Evolutionary conservation across 1,140 invertebrate species (phyloP).

Genomic region (Diachasmimorpha longicaudata): DNA sequence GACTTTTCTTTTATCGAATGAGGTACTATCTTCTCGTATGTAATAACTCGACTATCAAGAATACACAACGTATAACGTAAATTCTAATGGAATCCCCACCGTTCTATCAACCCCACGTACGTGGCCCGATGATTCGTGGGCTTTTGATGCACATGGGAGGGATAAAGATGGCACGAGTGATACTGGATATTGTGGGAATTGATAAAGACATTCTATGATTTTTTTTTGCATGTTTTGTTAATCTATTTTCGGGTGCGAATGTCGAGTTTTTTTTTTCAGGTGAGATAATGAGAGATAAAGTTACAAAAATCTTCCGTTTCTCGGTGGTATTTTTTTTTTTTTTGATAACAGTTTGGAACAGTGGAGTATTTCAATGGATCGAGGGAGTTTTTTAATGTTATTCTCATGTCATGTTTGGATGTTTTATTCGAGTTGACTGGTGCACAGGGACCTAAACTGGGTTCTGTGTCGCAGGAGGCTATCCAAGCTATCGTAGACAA

Average conservation of each 20-base stretch:
- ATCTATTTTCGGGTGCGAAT: neutral
- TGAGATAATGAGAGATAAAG: conserved; percentile 1
- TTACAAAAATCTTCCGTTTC: neutral
- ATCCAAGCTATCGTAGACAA: conserved; percentile 19
- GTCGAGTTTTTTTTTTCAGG: neutral
- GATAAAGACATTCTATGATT: neutral
- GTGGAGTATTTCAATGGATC: neutral
- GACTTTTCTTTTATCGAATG: neutral
- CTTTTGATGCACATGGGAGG: neutral
- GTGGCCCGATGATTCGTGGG: neutral
- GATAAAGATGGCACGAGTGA: neutral
- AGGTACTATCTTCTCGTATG: neutral
- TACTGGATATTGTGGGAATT: neutral
- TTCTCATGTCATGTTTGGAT: neutral
- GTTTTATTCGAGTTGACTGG: neutral
- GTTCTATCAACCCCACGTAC: neutral
- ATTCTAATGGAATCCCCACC: conserved; percentile 6
- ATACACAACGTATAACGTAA: conserved; percentile 6
- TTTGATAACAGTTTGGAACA: neutral
- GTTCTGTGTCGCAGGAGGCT: neutral
- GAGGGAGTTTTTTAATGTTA: neutral
- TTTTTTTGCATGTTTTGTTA: neutral
- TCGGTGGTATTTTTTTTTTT: neutral
- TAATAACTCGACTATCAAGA: neutral
- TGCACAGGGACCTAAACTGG: neutral